Conservation (phyloP, 2,113 vertebrate species). For the Thunnus maccoyii region DNA sequence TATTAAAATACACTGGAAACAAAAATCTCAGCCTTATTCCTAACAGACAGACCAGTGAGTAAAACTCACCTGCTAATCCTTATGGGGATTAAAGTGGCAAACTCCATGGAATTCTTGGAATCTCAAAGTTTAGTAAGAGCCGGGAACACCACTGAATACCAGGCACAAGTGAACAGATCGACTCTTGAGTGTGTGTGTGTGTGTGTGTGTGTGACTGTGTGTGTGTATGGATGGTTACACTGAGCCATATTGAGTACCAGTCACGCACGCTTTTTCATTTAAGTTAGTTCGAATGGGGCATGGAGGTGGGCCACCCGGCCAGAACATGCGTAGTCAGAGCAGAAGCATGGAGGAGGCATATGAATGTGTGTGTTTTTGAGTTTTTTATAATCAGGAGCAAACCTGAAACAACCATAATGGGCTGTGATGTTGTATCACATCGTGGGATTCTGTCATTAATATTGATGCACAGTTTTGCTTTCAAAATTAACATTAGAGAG, state of each 20-base stretch:
- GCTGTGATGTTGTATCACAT: background rate
- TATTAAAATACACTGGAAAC: slow-evolving; percentile 4
- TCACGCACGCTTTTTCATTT: slow-evolving; percentile 26
- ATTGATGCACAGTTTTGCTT: background rate
- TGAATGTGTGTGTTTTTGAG: background rate
- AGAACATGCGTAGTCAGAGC: background rate
- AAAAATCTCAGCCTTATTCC: slow-evolving; percentile 26
- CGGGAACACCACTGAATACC: slow-evolving; percentile 66
- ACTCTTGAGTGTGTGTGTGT: slow-evolving; percentile 31
- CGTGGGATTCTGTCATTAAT: background rate
- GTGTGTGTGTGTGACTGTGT: slow-evolving; percentile 31
- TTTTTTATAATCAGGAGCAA: slow-evolving; percentile 8
- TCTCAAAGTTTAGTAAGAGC: slow-evolving; percentile 75
- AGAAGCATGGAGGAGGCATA: background rate
- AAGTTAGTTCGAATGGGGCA: slow-evolving; percentile 17
- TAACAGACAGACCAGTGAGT: slow-evolving; percentile 56
- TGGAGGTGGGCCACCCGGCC: background rate
- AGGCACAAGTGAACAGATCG: slow-evolving; percentile 62
- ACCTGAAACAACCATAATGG: background rate
- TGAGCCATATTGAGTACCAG: slow-evolving; percentile 18
- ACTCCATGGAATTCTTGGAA: slow-evolving; percentile 81
- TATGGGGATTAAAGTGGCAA: slow-evolving; percentile 78
- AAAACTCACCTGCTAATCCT: slow-evolving; percentile 75
- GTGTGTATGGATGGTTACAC: slow-evolving; percentile 32
- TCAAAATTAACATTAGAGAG: background rate